These are phyloP conservation scores for Malacosoma neustria DNA, from an alignment of 2,888 invertebrate species.

Conservation along the genomic window DNA sequence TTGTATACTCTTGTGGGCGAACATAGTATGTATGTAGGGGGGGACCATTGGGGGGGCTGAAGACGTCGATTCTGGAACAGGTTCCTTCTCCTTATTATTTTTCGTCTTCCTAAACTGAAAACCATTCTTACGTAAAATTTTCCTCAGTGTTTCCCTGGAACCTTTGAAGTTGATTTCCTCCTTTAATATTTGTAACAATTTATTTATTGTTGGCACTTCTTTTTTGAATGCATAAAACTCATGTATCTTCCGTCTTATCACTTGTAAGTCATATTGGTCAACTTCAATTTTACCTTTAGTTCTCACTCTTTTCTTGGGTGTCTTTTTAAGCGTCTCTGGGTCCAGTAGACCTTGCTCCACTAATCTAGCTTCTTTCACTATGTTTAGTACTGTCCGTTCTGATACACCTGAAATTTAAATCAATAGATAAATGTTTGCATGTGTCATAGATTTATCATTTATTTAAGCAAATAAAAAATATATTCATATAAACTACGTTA, in stretches of 20 bases:
- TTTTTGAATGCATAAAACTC: slow-evolving; percentile 65
- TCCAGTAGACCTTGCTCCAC: slow-evolving; percentile 62
- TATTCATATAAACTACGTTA: no score
- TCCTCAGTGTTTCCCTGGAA: slow-evolving; percentile 56
- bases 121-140: slow-evolving; percentile 61
- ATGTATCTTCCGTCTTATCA: slow-evolving; percentile 60
- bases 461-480: background rate
- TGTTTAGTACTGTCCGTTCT: slow-evolving; percentile 59
- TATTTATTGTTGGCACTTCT: slow-evolving; percentile 65
- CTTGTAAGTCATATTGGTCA: slow-evolving; percentile 60
- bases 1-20: slow-evolving; percentile 59
- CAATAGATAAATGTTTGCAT: no score
- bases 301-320: slow-evolving; percentile 56
- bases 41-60: slow-evolving; percentile 54
- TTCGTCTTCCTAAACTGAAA: slow-evolving; percentile 65
- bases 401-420: slow-evolving; percentile 47
- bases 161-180: slow-evolving; percentile 66
- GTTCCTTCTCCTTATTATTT: slow-evolving; percentile 59
- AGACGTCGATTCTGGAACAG: slow-evolving; percentile 35
- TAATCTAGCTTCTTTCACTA: slow-evolving; percentile 60
- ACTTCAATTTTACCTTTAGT: slow-evolving; percentile 66
- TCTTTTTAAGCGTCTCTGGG: slow-evolving; percentile 55
- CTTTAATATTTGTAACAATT: slow-evolving; percentile 56
- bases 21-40: slow-evolving; percentile 60
- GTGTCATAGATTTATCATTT: background rate